These are phyloP conservation scores for Apostichopus californicus DNA, from an alignment of 35 echinoderm and acorn worm genomes.

Conservation along the genomic window DNA sequence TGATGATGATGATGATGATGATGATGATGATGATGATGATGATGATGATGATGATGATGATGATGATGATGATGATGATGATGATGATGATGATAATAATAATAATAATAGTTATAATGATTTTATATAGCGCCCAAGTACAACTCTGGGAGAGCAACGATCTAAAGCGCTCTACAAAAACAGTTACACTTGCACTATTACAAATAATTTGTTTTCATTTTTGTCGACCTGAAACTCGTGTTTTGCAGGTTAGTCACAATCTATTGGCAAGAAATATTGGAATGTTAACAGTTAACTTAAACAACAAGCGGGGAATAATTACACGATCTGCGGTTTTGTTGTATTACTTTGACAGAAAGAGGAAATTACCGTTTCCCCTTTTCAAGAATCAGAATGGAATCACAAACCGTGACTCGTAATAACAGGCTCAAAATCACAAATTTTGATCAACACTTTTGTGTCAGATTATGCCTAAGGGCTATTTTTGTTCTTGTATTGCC, in stretches of 20 bases:
- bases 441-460: slow-evolving; percentile 17
- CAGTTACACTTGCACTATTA: too few species aligned
- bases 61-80: too few species aligned
- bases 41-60: too few species aligned
- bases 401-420: slow-evolving; percentile 29
- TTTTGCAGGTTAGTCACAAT: slow-evolving; percentile 16
- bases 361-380: slow-evolving; percentile 30
- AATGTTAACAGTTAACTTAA: slow-evolving; percentile 14
- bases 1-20: too few species aligned
- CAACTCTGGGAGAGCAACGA: too few species aligned
- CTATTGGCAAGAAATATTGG: background rate
- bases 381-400: slow-evolving; percentile 5
- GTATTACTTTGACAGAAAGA: slow-evolving; percentile 39
- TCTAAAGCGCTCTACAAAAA: too few species aligned
- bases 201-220: too few species aligned
- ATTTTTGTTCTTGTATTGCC: background rate
- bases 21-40: too few species aligned
- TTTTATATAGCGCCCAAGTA: too few species aligned
- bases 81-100: too few species aligned
- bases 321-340: background rate
- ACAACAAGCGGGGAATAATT: background rate
- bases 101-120: too few species aligned
- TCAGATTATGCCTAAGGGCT: background rate
- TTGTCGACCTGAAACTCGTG: background rate
- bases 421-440: slow-evolving; percentile 18